These are phyloP conservation scores for Corapipo altera DNA, from an alignment of 2,113 vertebrate species.

Conservation along the genomic window DNA sequence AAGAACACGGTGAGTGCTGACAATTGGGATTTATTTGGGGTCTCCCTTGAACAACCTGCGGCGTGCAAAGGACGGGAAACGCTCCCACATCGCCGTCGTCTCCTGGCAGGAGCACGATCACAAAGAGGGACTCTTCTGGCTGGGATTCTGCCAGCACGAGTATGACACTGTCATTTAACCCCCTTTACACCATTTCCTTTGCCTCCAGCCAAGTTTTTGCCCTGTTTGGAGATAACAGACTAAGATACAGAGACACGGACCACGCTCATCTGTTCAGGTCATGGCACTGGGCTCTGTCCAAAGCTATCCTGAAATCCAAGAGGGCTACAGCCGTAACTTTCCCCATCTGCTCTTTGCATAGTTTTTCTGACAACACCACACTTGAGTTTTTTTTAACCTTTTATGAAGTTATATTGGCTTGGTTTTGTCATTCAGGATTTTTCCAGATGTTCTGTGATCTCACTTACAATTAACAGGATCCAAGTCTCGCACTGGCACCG, in stretches of 20 bases:
- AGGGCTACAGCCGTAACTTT: neutral
- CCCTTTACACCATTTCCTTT: neutral
- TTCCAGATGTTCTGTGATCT: slow-evolving; percentile 23
- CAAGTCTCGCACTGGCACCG: neutral
- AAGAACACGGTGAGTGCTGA: fast-evolving
- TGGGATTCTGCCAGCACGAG: neutral
- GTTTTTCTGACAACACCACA: neutral
- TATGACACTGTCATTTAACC: neutral
- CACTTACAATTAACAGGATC: neutral
- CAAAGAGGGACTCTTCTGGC: neutral
- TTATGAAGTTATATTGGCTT: neutral
- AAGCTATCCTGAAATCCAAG: neutral
- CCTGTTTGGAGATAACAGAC: neutral
- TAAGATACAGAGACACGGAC: neutral
- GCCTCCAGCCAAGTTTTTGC: neutral
- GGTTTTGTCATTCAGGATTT: neutral
- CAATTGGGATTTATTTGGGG: neutral
- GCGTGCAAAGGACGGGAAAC: fast-evolving
- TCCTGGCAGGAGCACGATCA: neutral
- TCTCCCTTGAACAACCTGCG: neutral
- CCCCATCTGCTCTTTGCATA: neutral
- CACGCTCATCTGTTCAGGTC: neutral
- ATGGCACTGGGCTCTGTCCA: neutral
- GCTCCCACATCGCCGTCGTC: fast-evolving
- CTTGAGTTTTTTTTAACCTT: neutral